phyloP scores from a whole-genome alignment of 1,140 invertebrate species.

The Achatina immaculata region DNA sequence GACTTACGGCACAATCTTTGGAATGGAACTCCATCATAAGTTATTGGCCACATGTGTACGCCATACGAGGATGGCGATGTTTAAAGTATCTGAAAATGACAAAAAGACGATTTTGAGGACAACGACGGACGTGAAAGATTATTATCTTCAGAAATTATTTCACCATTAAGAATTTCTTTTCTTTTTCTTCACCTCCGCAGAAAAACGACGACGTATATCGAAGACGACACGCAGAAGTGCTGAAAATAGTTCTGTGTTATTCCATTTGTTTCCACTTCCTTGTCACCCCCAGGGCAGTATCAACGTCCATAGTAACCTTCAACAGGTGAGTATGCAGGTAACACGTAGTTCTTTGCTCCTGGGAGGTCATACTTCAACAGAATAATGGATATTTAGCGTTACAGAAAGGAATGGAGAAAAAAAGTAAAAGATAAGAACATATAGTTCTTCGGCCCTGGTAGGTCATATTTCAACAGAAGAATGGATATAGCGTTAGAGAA shows the following conservation, averaged over 20 bases:
- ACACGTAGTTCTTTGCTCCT: background rate
- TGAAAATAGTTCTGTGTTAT: conserved; percentile 48
- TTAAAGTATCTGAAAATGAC: no score
- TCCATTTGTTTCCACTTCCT: conserved; percentile 51
- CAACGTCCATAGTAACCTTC: conserved; percentile 40
- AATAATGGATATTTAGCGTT: background rate
- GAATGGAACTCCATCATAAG: no score
- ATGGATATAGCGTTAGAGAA: background rate
- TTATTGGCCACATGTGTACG: no score
- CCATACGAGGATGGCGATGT: no score
- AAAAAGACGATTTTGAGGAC: no score
- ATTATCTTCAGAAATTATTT: no score
- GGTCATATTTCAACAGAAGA: background rate
- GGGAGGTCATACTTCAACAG: background rate
- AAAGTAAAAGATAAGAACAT: background rate
- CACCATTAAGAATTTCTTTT: background rate
- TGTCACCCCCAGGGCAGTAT: conserved; percentile 52
- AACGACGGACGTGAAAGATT: no score
- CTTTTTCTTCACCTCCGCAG: background rate
- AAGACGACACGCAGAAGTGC: conserved; percentile 42
- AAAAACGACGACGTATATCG: background rate
- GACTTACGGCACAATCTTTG: no score
- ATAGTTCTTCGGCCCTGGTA: background rate
- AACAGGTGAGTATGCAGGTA: background rate
- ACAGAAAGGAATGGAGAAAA: conserved; percentile 12